A percentile compares a stretch with the other conserved stretches of the same genome.
Conservation (phyloP, 2,113 vertebrate genomes). For the Aramus guarauna region DNA sequence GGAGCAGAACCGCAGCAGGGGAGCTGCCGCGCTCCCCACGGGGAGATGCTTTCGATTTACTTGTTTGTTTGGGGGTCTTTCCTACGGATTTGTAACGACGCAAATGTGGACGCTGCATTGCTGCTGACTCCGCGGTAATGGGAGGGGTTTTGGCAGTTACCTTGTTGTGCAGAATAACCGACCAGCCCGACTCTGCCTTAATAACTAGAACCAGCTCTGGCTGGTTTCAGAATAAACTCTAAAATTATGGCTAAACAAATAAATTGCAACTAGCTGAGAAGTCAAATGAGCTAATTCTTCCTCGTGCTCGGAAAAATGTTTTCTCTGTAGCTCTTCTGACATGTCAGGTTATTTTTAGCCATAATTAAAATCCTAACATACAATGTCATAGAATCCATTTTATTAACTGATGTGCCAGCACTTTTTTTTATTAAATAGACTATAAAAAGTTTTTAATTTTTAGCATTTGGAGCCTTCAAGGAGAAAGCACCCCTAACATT, state of each 20-base stretch:
- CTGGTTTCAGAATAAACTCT: background rate
- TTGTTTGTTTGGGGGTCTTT: background rate
- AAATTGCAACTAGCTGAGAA: background rate
- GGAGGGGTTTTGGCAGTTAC: background rate
- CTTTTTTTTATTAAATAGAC: constrained; percentile 52
- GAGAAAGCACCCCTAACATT: constrained; percentile 51
- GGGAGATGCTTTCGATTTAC: background rate
- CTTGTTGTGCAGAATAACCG: no score
- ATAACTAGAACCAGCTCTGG: background rate
- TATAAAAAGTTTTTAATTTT: constrained; percentile 62
- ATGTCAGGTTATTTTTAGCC: constrained; percentile 37
- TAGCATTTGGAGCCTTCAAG: constrained; percentile 58
- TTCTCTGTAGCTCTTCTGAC: background rate
- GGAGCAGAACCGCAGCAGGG: background rate
- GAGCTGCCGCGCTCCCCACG: rapidly evolving
- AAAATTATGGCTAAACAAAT: background rate
- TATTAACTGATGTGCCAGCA: constrained; percentile 51
- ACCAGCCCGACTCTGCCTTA: background rate
- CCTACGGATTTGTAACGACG: background rate
- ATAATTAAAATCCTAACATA: constrained; percentile 46
- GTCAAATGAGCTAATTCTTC: background rate
- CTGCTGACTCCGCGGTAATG: background rate
- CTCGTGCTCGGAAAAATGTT: background rate
- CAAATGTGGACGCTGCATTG: rapidly evolving
- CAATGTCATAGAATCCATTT: constrained; percentile 14